Evolutionary conservation across 2,888 invertebrate genomes (phyloP), one percentile per base, ranked within the genome.

Genomic region (Sesia apiformis): DNA sequence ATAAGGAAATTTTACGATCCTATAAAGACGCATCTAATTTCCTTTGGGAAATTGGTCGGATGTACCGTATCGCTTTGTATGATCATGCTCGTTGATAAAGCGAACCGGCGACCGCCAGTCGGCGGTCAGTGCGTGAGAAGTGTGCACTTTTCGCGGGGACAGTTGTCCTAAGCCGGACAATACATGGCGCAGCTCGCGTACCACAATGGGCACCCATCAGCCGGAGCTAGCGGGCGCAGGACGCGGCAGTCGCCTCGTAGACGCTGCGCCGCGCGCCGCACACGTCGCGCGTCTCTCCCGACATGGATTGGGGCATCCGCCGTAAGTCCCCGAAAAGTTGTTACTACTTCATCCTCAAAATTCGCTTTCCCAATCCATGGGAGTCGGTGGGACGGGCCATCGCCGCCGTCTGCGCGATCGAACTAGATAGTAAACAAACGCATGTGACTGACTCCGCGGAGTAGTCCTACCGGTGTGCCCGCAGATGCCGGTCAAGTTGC

Each of bases 271-370:
- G 84, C 82, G 84, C 78, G 77, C 75, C 77, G 74, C 55, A 53
- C 59, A 56, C 55, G 60, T 61, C 64, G 64, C 60, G 61, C 69
- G 70, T 67, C 72, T 64, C 64, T 69, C 71, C 65, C 76, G 81
- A 74, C 78, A 89, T 89, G 89, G 88, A 89, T 77, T 89, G 89
- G 89, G 89, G 89, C 82, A 85, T 89, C 73, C 89, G 88, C 69
- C 89, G 89, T 89, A 87, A 89, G 89, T 89, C 83, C 60, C 64
- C 62, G 60, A 63, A 39, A 50, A 63, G 60, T 59, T 55, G 23
- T 39, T 46, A 64, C 69, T 74, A 79, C 69, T 76, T 76, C 71
- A 69, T 63, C 64, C 59, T 60, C 56, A 59, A 66, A 54, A 54
- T 54, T 55, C 60, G 55, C 62, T 58, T 60, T 56, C 61, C 55